These are phyloP conservation scores for Ectemnius continuus DNA, from an alignment of 2,888 invertebrate genomes.

Conservation along the genomic window DNA sequence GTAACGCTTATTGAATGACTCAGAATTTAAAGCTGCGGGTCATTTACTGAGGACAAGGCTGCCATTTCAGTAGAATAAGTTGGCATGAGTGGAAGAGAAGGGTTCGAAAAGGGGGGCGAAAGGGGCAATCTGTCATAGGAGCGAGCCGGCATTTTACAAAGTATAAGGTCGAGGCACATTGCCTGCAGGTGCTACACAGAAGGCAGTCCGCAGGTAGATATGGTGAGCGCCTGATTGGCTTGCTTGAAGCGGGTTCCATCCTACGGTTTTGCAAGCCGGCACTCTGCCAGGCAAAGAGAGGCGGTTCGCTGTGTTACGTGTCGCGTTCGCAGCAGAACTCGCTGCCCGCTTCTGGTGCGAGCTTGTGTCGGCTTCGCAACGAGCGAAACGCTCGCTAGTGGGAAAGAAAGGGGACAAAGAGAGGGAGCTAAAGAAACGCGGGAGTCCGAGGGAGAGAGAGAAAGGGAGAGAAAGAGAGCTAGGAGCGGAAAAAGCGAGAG, in stretches of 20 bases:
- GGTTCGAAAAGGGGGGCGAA: slow-evolving; percentile 23
- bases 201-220: slow-evolving; percentile 72
- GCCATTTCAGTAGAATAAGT: no score
- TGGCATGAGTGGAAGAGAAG: no score
- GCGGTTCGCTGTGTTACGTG: slow-evolving; percentile 65
- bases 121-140: slow-evolving; percentile 62
- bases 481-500: slow-evolving; percentile 70
- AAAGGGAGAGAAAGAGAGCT: slow-evolving; percentile 17
- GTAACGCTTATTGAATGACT: no score
- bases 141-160: slow-evolving; percentile 69
- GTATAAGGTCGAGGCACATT: slow-evolving; percentile 59
- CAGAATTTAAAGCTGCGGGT: no score
- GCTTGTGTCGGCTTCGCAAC: slow-evolving; percentile 20
- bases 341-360: slow-evolving; percentile 48
- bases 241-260: slow-evolving; percentile 70
- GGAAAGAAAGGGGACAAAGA: slow-evolving; percentile 18
- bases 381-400: slow-evolving; percentile 6
- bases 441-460: background rate
- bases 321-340: slow-evolving; percentile 60
- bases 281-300: slow-evolving; percentile 62
- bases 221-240: slow-evolving; percentile 76
- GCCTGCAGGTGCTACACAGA: slow-evolving; percentile 73
- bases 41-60: no score
- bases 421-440: slow-evolving; percentile 2
- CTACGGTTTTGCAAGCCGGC: slow-evolving; percentile 65